phyloP scores from a whole-genome alignment of 2,797 vertebrate genomes.

The Fringilla coelebs region DNA sequence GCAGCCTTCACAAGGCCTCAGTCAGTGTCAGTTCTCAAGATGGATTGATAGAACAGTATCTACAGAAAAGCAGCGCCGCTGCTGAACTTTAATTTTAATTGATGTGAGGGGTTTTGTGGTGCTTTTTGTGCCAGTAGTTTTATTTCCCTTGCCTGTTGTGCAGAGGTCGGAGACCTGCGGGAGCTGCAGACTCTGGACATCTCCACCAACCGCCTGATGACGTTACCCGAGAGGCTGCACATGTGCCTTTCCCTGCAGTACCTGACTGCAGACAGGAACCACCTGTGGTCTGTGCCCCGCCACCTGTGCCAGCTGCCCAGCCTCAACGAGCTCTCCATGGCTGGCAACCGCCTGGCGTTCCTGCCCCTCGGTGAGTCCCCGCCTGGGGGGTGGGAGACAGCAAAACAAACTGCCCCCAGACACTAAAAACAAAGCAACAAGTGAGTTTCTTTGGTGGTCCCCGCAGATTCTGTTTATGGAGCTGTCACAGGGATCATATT shows the following conservation, averaged over 20 bases:
- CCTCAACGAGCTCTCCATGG: conserved; percentile 97
- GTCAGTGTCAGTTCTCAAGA: neutral
- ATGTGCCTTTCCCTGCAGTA: conserved; percentile 92
- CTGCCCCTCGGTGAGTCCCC: conserved; percentile 88
- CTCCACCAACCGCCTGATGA: conserved; percentile 88
- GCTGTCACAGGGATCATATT: neutral
- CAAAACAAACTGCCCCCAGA: neutral
- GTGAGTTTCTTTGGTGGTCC: neutral
- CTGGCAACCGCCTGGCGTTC: conserved; percentile 89
- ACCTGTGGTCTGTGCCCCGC: conserved; percentile 85
- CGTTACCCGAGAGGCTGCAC: conserved; percentile 87
- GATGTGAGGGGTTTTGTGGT: fast-evolving
- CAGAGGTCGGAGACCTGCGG: conserved; percentile 92
- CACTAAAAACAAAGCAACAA: neutral
- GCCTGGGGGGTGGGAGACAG: neutral
- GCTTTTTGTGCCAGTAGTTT: neutral
- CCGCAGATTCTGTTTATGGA: neutral
- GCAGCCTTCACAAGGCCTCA: neutral
- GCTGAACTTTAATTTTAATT: neutral
- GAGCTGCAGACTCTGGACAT: conserved; percentile 94
- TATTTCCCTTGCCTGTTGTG: neutral
- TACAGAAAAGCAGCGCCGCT: neutral
- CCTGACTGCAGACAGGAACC: conserved; percentile 91
- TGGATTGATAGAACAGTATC: neutral
- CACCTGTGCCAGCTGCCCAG: conserved; percentile 92